Evolutionary conservation across 2,113 vertebrate species (phyloP), one percentile per base, ranked within the genome.

Genomic region (Parus major): DNA sequence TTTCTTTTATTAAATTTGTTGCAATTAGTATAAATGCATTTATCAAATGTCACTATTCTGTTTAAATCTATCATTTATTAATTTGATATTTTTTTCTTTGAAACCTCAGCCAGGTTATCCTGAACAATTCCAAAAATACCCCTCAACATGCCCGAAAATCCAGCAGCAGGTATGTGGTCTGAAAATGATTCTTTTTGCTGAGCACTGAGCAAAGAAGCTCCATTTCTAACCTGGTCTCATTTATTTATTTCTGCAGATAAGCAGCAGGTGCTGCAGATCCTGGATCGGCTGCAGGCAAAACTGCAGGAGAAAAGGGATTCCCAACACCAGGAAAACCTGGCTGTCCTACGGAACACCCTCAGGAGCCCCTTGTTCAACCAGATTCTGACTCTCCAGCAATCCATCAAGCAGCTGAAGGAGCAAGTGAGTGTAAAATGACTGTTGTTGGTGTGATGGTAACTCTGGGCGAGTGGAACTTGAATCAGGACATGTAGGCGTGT

Each of bases 321-420:
- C 79, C 98, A 97, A 0, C 99, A 99, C 96, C 98, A 98, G 21
- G 98, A 98, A 36, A 98, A 97, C 44, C 95, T 99, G 79, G 94
- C 97, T 31, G 90, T 97, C 60, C 94, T 99, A 25, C 86, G 93
- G 49, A 98, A 98, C 86, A 98, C 98, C 1, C 97, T 99, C 64
- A 98, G 97, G 96, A 99, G 99, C 75, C 99, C 99, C 4, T 98
- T 99, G 85, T 99, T 99, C 82, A 98, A 97, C 96, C 99, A 99
- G 97, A 99, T 99, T 71, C 98, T 99, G 77, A 99, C 98, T 14
- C 98, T 99, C 77, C 99, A 99, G 98, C 98, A 99, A 93, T 99
- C 99, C 81, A 98, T 99, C 97, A 99, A 98, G 82, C 99, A 99
- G 84, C 98, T 99, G 57, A 98, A 98, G 69, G 98, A 98, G 31